phyloP scores from a whole-genome alignment of 2,797 vertebrate genomes.

The Simalia tracyae region DNA sequence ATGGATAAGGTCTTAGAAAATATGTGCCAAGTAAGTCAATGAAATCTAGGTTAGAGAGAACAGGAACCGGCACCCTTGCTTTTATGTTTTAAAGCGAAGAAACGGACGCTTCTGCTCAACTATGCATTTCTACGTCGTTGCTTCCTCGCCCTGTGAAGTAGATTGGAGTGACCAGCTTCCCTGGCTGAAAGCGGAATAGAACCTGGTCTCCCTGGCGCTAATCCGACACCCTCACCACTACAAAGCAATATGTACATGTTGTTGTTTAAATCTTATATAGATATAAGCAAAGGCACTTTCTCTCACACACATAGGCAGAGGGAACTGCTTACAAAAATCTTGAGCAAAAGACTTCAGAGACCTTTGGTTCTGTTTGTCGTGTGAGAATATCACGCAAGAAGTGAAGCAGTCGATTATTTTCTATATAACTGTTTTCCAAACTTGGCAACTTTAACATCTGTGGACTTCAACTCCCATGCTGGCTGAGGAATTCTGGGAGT shows the following conservation, averaged over 20 bases:
- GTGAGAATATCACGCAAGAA: neutral
- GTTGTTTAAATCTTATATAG: neutral
- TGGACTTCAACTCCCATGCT: neutral
- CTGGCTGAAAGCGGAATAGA: neutral
- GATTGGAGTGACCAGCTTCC: neutral
- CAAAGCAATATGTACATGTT: neutral
- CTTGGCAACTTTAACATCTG: neutral
- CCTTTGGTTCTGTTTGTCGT: neutral
- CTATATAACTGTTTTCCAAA: neutral
- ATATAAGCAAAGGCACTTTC: neutral
- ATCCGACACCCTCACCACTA: neutral
- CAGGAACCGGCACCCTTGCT: no score
- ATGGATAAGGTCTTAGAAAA: no score
- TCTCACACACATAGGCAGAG: neutral
- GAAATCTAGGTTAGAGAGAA: no score
- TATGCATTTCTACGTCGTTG: no score
- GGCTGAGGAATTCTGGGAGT: neutral
- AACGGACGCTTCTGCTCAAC: no score
- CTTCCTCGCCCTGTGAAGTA: neutral
- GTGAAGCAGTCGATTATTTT: neutral
- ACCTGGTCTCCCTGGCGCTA: neutral
- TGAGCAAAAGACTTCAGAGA: neutral
- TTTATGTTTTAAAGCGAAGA: no score
- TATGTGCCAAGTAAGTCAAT: no score
- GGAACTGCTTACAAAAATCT: neutral